These are phyloP conservation scores for Invenusta paracnida DNA, from an alignment of 2,888 invertebrate genomes.

Conservation along the genomic window DNA sequence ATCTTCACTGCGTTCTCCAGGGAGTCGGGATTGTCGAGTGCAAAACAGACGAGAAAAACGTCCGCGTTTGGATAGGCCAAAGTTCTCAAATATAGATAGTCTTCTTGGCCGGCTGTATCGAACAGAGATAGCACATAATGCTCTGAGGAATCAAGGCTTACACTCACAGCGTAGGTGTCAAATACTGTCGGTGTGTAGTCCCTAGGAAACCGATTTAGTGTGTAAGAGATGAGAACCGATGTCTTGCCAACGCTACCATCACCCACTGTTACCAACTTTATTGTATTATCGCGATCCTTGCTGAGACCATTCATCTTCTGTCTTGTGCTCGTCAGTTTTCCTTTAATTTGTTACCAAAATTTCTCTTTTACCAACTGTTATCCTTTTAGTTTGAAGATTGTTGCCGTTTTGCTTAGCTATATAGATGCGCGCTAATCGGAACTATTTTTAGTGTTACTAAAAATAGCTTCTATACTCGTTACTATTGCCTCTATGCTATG, in stretches of 20 bases:
- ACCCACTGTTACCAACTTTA: slow-evolving; percentile 89
- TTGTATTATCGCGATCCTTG: background rate
- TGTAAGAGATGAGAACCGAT: slow-evolving; percentile 83
- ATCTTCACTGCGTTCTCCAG: slow-evolving; percentile 77
- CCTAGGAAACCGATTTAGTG: slow-evolving; percentile 82
- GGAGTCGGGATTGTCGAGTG: slow-evolving; percentile 78
- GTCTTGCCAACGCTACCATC: slow-evolving; percentile 92
- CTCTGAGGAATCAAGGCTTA: background rate
- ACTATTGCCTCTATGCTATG: too few relatives aligned
- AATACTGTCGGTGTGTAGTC: slow-evolving; percentile 89
- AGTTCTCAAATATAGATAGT: slow-evolving; percentile 78
- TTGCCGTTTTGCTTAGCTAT: too few relatives aligned
- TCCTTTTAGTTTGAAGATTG: too few relatives aligned
- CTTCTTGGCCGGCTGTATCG: slow-evolving; percentile 67
- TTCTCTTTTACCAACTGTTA: too few relatives aligned
- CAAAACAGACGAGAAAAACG: slow-evolving; percentile 86
- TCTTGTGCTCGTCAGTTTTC: too few relatives aligned
- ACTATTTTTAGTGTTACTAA: too few relatives aligned
- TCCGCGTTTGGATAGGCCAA: slow-evolving; percentile 86
- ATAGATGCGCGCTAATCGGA: too few relatives aligned
- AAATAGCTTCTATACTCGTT: too few relatives aligned
- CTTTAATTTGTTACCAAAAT: too few relatives aligned
- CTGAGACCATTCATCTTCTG: slow-evolving; percentile 9
- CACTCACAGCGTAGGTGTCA: slow-evolving; percentile 75
- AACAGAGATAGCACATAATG: background rate